phyloP scores from a whole-genome alignment of 2,888 invertebrate genomes.

The Luperina nickerlii region DNA sequence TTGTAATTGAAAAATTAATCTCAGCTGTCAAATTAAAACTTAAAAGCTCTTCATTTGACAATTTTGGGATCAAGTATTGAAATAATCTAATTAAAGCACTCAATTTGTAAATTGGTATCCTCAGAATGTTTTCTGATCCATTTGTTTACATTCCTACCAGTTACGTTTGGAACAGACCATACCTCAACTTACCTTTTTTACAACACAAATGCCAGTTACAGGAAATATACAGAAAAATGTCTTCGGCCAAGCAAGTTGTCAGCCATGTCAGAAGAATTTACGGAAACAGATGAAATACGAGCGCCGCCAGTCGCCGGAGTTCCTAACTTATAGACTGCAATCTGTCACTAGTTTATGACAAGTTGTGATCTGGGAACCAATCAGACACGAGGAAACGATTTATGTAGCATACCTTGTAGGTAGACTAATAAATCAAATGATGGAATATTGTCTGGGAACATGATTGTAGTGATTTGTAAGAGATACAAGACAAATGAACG shows the following conservation, averaged over 20 bases:
- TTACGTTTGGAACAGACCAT: neutral
- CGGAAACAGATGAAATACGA: constrained; percentile 49
- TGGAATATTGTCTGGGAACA: neutral
- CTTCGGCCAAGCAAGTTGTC: constrained; percentile 12
- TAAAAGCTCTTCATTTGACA: neutral
- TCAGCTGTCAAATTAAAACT: neutral
- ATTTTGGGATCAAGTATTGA: neutral
- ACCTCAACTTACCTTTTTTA: neutral
- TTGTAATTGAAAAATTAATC: neutral
- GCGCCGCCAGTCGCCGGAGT: constrained; percentile 7
- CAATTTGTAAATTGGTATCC: neutral
- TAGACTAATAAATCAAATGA: neutral
- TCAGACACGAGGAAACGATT: constrained; percentile 16
- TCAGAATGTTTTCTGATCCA: neutral
- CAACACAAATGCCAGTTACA: constrained; percentile 24
- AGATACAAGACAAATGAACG: neutral
- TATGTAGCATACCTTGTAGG: constrained; percentile 17
- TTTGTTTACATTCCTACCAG: neutral
- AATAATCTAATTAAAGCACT: neutral
- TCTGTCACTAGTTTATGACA: constrained; percentile 58
- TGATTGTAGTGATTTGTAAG: neutral
- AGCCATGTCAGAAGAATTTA: constrained; percentile 35
- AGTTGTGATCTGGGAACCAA: constrained; percentile 41
- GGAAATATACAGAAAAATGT: constrained; percentile 30
- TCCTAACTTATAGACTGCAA: constrained; percentile 31